Conservation (phyloP, 2,113 vertebrate species). For the Platichthys flesus region DNA sequence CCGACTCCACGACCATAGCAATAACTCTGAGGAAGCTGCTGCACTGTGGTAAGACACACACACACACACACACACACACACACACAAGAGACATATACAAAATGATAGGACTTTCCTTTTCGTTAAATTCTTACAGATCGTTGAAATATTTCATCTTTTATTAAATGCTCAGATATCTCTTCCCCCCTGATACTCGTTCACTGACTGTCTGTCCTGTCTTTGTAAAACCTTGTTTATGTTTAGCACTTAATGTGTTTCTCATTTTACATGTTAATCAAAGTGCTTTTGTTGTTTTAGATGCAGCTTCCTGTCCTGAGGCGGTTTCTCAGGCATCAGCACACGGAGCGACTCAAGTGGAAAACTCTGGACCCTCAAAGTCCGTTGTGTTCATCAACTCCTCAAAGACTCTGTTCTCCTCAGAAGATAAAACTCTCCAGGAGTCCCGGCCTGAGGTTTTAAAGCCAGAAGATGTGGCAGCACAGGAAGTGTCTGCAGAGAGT, state of each 20-base stretch:
- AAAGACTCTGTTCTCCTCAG: neutral
- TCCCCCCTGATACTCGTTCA: too few relatives aligned
- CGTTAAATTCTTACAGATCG: too few relatives aligned
- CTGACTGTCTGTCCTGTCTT: too few relatives aligned
- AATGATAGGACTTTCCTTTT: too few relatives aligned
- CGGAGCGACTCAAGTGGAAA: neutral
- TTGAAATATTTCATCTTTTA: too few relatives aligned
- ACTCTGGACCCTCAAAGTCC: neutral
- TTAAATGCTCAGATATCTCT: too few relatives aligned
- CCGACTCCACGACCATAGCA: conserved; percentile 40
- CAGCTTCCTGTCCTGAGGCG: conserved; percentile 21
- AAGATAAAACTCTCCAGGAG: neutral
- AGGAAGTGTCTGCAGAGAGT: neutral
- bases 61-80: too few relatives aligned
- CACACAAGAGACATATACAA: too few relatives aligned
- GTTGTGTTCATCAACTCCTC: neutral
- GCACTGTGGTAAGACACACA: conserved; percentile 62
- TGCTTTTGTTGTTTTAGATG: conserved; percentile 41
- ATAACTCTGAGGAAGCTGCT: conserved; percentile 70
- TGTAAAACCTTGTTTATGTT: too few relatives aligned
- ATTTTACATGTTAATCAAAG: neutral
- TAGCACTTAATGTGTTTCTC: neutral
- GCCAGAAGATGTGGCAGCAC: neutral
- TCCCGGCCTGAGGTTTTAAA: neutral
- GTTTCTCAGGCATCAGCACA: neutral